These are phyloP conservation scores for Ophraella communa DNA, from an alignment of 2,888 invertebrate genomes.

Conservation along the genomic window DNA sequence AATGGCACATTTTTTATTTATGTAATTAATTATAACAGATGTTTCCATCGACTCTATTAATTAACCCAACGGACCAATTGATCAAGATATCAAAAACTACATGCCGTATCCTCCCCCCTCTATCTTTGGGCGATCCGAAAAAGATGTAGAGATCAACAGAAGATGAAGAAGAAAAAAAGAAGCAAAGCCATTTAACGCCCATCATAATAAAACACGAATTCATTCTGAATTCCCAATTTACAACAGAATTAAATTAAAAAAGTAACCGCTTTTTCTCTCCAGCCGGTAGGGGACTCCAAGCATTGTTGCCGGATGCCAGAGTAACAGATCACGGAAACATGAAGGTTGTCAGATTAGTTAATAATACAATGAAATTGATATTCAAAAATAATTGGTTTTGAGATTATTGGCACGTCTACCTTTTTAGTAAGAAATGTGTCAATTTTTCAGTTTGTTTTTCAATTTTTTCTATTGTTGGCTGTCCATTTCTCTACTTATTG, in stretches of 20 bases:
- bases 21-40: neutral
- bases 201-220: constrained; percentile 32
- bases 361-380: neutral
- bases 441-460: too few species aligned
- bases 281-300: constrained; percentile 26
- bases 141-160: constrained; percentile 11
- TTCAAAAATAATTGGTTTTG: too few species aligned
- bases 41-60: neutral
- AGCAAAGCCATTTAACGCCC: constrained; percentile 30
- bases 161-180: constrained; percentile 14
- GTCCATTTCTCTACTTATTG: too few species aligned
- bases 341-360: neutral
- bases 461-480: too few species aligned
- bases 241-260: constrained; percentile 33
- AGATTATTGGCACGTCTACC: too few species aligned
- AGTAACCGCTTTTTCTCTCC: constrained; percentile 34
- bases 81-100: constrained; percentile 24
- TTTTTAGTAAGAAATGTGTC: too few species aligned
- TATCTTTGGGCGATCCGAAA: neutral
- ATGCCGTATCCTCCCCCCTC: constrained; percentile 9
- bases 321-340: neutral
- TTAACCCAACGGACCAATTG: constrained; percentile 6
- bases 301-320: neutral
- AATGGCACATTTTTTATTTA: neutral
- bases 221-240: constrained; percentile 36